Evolutionary conservation across 2,113 vertebrate genomes (phyloP), one percentile per base, ranked within the genome.

Genomic region (Macquaria australasica): DNA sequence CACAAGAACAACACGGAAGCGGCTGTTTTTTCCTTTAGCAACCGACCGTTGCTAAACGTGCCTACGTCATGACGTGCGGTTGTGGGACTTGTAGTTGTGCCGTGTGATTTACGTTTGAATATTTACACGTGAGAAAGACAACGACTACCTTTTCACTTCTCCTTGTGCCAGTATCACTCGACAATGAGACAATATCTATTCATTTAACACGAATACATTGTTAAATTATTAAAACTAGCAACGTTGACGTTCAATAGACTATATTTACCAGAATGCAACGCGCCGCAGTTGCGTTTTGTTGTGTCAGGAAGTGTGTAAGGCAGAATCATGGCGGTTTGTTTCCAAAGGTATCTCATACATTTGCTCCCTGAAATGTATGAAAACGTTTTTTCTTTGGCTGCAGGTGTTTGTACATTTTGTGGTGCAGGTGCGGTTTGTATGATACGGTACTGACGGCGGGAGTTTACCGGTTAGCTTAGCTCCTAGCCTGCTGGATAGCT

Each of bases 1-100:
- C 91, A 93, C 85, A 76, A 91, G 90, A 95, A 94, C 95, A 96
- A 96, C 95, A 96, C 95, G 96, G 96, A 96, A 96, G 95, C 95
- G 94, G 93, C 92, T 88, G 88, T 59, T 91, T 94, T 91, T 88
- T 79, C 80, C 81, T 89, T 85, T 82, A 78, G 88, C 92, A 41
- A 88, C 92, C 86, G 86, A 70, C 82, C 82, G 90, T 91, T 88
- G 90, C 82, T 73, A 45, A 78, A 91, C 89, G 91, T 92, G 41
- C 77, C 6, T 37, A 83, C 89, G 92, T 82, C 14, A 79, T 3
- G 60, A 62, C 79, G 81, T 8, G 5, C 8, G 14, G 4, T 28
- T 16, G 0, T 91, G 95, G 96, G 85, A 90, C 1, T 89, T 95
- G 95, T 93, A 92, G 95, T 94, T 78, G 10, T 2, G 0, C 0